Evolutionary conservation across 2,113 vertebrate species (phyloP), one percentile per base, ranked within the genome.

Genomic region (Telmatochromis sp.): DNA sequence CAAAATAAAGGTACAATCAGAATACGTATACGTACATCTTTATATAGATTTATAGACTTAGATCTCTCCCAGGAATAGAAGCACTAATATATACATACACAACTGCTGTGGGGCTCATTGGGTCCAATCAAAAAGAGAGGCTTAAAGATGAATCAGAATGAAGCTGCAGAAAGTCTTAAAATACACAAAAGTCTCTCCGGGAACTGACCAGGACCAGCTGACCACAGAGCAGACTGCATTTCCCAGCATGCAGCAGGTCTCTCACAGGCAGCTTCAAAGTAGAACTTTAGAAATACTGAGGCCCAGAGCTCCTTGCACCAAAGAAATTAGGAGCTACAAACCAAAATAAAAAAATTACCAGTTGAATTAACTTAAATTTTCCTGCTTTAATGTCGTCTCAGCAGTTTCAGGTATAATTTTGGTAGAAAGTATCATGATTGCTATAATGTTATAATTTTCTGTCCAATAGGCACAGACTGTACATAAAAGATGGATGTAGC

Each of bases 1-100:
- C 80, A 89, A 49, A 87, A 73, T 40, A 40, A 92, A 95, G 95
- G 90, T 92, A 94, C 92, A 93, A 94, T 95, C 91, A 83, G 89
- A 45, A 90, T 89, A 91, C 86, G 90, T 89, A 75, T 88, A 88
- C 82, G 57, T 81, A 93, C 40, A 90, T 91, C 91, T 88, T 85
- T 75, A 85, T 92, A 91, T 88, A 68, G 60, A 68, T 68, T 68
- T 68, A 92, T 93, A 96, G 90, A 94, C 94, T 94, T 87, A 87
- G 45, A 92, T 89, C 82, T 90, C 60, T 92, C 65, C 89, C 70
- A 58, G 85, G 55, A 90, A 85, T 19, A 84, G 42, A 87, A 92
- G 87, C 85, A 31, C 89, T 82, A 82, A 87, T 91, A 93, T 85
- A 89, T 49, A 91, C 86, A 94, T 23, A 92, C 35, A 82, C 28